A percentile compares a stretch with the other conserved stretches of the same genome.
Evolutionary conservation across 2,888 invertebrate genomes (phyloP).

Genomic region (Allolobophora icterica): DNA sequence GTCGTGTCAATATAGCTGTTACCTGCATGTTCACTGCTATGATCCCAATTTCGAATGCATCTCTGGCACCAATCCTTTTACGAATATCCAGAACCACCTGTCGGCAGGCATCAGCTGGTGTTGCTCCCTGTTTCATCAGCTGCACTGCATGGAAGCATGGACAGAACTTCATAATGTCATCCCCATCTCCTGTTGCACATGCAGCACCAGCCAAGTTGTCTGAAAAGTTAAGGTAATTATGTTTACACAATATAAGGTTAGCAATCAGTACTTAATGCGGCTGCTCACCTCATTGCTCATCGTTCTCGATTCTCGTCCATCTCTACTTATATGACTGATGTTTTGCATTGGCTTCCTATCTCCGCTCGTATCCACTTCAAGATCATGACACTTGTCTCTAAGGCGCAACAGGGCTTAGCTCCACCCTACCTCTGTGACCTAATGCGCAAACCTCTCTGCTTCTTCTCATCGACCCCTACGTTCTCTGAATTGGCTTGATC

Average conservation of each 20-base stretch:
- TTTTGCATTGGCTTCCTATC: no score
- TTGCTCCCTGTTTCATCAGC: conserved; percentile 49
- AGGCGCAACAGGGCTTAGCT: no score
- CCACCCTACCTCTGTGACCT: no score
- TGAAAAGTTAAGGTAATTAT: conserved; percentile 21
- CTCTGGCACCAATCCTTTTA: conserved; percentile 29
- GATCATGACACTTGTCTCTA: no score
- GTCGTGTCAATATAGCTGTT: neutral
- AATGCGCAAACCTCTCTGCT: no score
- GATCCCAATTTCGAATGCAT: conserved; percentile 49
- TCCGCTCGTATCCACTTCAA: no score
- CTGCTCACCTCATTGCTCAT: no score
- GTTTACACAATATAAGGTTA: neutral
- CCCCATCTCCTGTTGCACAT: conserved; percentile 53
- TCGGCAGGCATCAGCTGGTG: conserved; percentile 49
- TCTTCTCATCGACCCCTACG: no score
- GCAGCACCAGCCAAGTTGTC: conserved; percentile 39
- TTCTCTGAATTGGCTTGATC: no score
- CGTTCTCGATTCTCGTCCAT: no score
- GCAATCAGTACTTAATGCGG: no score
- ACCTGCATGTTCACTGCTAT: conserved; percentile 52
- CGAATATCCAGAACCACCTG: conserved; percentile 46
- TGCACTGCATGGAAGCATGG: conserved; percentile 51
- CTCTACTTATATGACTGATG: no score
- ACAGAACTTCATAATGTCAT: conserved; percentile 53